Conservation (phyloP, 64 coral and sea anemone genomes). For the Stylophora pistillata region DNA sequence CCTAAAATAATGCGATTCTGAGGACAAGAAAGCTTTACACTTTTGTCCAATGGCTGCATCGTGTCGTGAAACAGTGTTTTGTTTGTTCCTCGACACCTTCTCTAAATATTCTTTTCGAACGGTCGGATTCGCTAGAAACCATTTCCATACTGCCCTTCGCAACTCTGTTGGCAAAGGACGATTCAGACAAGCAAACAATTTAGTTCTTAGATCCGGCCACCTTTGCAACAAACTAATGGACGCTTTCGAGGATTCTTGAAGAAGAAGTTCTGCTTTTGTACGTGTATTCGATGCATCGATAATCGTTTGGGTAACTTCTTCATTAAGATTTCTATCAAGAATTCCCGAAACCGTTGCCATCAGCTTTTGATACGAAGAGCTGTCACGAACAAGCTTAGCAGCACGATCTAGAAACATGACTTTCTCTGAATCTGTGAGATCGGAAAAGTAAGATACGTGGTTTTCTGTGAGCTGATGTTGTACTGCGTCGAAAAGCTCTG, state of each 20-base stretch:
- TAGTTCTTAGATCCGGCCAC: conserved; percentile 63
- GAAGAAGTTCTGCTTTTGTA: conserved; percentile 56
- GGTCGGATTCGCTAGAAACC: conserved; percentile 50
- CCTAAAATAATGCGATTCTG: conserved; percentile 55
- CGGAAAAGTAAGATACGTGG: conserved; percentile 82
- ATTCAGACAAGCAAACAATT: conserved; percentile 54
- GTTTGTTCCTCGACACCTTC: background rate
- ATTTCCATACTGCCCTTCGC: conserved; percentile 58
- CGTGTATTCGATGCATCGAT: conserved; percentile 64
- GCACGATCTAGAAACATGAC: conserved; percentile 86
- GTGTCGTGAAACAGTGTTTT: background rate
- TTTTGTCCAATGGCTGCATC: conserved; percentile 68
- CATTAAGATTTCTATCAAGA: conserved; percentile 79
- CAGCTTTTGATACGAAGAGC: conserved; percentile 61
- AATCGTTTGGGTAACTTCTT: conserved; percentile 48
- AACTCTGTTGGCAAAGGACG: conserved; percentile 46
- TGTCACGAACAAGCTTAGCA: conserved; percentile 65
- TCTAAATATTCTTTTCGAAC: conserved; percentile 41
- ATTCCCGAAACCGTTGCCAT: conserved; percentile 61
- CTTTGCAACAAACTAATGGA: conserved; percentile 41
- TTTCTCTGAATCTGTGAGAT: conserved; percentile 87
- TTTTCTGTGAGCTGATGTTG: conserved; percentile 86
- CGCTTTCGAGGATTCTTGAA: conserved; percentile 44
- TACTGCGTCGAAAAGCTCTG: conserved; percentile 80
- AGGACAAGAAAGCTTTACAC: conserved; percentile 76